Conservation (phyloP, 2,113 vertebrate genomes). For the Formicarius rufipectus region DNA sequence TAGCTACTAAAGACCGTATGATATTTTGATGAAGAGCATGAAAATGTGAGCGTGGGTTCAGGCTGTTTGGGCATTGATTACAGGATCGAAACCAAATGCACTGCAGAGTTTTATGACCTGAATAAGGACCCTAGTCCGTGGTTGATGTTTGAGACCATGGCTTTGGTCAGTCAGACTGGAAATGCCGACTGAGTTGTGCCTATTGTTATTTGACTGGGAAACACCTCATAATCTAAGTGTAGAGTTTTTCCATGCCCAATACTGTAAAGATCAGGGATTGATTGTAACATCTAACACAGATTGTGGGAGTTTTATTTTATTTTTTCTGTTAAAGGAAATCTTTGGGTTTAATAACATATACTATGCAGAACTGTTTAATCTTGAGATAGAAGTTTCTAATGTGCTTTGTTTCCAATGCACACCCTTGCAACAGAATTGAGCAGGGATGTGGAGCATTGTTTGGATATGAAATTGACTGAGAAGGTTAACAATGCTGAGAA, state of each 20-base stretch:
- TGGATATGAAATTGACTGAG: neutral
- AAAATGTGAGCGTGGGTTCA: neutral
- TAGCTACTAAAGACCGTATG: neutral
- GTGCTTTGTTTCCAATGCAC: neutral
- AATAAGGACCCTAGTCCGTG: fast-evolving
- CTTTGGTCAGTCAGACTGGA: neutral
- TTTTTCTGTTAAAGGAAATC: neutral
- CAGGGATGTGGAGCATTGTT: neutral
- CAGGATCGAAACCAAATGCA: neutral
- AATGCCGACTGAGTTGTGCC: neutral
- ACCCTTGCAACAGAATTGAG: neutral
- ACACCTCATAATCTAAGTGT: neutral
- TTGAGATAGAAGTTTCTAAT: neutral
- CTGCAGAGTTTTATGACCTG: neutral
- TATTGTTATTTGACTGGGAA: neutral
- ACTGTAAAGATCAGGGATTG: neutral
- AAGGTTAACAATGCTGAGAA: neutral
- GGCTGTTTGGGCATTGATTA: neutral
- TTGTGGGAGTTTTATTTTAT: fast-evolving
- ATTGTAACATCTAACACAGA: neutral
- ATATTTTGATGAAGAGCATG: neutral
- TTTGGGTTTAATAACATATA: neutral
- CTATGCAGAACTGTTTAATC: neutral
- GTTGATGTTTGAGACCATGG: neutral
- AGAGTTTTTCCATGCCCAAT: neutral